Evolutionary conservation across 2,888 invertebrate species (phyloP), one percentile per base, ranked within the genome.

Genomic region (Latrodectus elegans): DNA sequence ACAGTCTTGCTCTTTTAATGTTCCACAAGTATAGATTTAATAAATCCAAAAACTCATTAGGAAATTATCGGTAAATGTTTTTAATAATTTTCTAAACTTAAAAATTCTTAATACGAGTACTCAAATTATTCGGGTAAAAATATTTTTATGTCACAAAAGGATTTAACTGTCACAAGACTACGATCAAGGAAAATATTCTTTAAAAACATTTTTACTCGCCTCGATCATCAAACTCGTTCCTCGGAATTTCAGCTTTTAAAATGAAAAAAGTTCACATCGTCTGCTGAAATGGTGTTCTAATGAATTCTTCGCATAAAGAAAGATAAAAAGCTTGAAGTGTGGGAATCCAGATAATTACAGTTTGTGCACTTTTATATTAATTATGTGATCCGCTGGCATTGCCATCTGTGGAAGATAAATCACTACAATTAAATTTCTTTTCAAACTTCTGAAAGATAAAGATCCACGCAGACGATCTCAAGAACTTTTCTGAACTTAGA

Each of bases 341-440:
- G 55, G 14, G 70, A 78, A 67, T 78, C 38, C 38, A 55, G 78
- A 78, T 78, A 78, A 78, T 78, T 78, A 38, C 70, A 52, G 55
- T 70, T 70, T 70, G 55, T 55, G 53, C 53, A 70, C 53, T 70
- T 70, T 70, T 78, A 26, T 55, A 67, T 70, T 70, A 78, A 70
- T 78, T 70, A 70, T 53, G 53, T 11, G 51, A 73, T 52, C 73
- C 52, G 49, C 53, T 73, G 55, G 26, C 68, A 55, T 68, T 52
- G 55, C 70, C 51, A 17, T 26, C 53, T 78, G 68, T 53, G 26
- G 52, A 74, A 73, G 81, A 81, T 81, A 81, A 81, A 81, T 81
- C 74, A 73, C 80, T 52, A 81, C 81, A 81, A 81, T 81, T 81
- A 81, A 81, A 81, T 64, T 81, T 64, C 65, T 67, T 70, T 76